Base-by-base conservation (phyloP, 1,140 invertebrate species). In the Leguminivora glycinivorella region DNA sequence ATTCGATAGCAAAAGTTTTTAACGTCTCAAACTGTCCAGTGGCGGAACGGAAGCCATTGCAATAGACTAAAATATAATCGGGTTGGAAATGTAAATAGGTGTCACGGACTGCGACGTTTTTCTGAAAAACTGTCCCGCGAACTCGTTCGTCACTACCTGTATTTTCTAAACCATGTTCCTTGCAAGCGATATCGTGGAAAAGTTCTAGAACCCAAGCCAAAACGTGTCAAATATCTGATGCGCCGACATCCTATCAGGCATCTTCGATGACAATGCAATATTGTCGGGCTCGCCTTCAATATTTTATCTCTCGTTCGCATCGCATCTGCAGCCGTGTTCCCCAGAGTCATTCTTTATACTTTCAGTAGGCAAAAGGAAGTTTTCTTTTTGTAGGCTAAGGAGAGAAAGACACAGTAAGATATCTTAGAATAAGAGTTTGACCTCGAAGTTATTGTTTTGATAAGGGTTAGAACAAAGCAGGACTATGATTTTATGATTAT, bases 251-350 rank as follows among this genome's bases (percentile, higher is more conserved):
- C 19, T 22, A 52, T n/a, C 19, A 2, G 9, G 22, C 47, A 52
- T 52, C 47, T 22, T 47, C 47, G 47, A 52, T 52, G 47, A 52
- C 47, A 52, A 22, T 52, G 47, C 47, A 43, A 43, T 52, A 52
- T 52, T 52, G 47, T 52, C 47, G 19, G 19, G 47, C 9, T n/a
- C 17, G 40, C 40, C 47, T 52, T 52, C 47, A 52, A 52, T 52
- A 52, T 52, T 52, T 52, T 52, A 52, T 52, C 47, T 52, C 47
- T 22, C 1, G 47, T 52, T 10, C 47, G 47, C 47, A 22, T 52
- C 47, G 47, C 47, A 52, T 52, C 47, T 52, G 47, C 47, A 52
- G 47, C 19, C 47, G 47, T 52, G 17, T 22, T 52, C 47, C 47
- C 47, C 19, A 52, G 47, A 52, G 47, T 52, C 22, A 22, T 6